Conservation (phyloP, 2,113 vertebrate genomes). For the Athene noctua region DNA sequence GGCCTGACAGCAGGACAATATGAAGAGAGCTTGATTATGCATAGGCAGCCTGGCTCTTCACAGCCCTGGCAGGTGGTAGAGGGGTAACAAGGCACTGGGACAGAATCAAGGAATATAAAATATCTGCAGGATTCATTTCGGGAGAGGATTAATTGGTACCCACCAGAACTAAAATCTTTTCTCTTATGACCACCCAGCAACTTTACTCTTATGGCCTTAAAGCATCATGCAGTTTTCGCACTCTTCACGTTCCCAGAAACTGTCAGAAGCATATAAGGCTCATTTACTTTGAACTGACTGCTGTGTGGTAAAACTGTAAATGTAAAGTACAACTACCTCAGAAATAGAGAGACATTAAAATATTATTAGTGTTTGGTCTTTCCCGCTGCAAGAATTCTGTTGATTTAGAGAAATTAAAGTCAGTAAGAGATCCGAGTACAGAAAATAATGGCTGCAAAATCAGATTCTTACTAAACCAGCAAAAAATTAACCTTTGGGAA, state of each 20-base stretch:
- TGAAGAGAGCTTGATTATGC: background rate
- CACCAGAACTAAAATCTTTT: background rate
- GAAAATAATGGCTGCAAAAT: background rate
- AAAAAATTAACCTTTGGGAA: constrained; percentile 7
- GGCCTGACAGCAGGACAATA: background rate
- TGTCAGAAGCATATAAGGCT: background rate
- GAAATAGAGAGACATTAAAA: background rate
- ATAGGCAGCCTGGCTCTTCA: background rate
- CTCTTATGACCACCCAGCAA: background rate
- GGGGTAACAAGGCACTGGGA: background rate
- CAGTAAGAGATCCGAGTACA: background rate
- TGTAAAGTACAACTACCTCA: background rate
- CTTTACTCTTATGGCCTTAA: background rate
- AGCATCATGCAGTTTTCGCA: background rate
- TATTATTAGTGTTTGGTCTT: background rate
- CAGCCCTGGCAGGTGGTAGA: background rate
- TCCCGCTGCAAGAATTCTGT: background rate
- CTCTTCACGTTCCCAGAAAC: background rate
- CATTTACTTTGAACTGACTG: background rate
- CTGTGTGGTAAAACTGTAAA: background rate
- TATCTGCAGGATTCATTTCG: background rate
- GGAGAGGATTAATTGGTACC: background rate
- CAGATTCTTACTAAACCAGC: background rate
- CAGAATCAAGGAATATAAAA: background rate
- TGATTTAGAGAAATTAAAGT: constrained; percentile 19